Evolutionary conservation across 2,113 vertebrate species (phyloP).

Genomic region (Colinus virginianus): DNA sequence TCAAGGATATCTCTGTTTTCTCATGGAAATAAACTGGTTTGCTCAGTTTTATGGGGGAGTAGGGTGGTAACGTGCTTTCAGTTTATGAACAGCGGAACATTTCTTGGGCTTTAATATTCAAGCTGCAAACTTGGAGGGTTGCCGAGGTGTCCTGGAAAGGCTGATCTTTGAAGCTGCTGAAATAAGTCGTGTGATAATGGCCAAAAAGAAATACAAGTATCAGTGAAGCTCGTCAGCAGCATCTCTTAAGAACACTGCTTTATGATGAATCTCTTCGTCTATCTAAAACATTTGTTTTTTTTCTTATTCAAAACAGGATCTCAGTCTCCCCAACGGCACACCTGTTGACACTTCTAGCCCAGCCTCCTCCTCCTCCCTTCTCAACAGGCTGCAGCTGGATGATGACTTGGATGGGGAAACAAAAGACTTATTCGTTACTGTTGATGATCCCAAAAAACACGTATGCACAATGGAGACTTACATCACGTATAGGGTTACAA

Average conservation of each 20-base stretch:
- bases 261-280: neutral
- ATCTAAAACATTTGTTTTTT: neutral
- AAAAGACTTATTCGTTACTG: constrained; percentile 95
- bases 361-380: constrained; percentile 89
- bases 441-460: constrained; percentile 97
- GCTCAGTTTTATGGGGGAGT: accelerated
- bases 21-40: neutral
- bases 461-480: constrained; percentile 99
- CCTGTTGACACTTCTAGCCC: constrained; percentile 92
- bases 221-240: neutral
- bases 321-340: constrained; percentile 91
- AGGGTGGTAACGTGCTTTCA: neutral
- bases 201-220: neutral
- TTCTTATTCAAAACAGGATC: constrained; percentile 78
- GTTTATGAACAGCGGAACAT: neutral
- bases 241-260: neutral
- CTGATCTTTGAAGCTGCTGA: neutral
- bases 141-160: neutral
- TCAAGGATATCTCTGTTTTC: neutral
- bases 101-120: neutral
- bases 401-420: constrained; percentile 92
- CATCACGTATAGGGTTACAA: constrained; percentile 95
- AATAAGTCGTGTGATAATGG: neutral
- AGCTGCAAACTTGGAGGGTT: neutral
- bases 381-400: constrained; percentile 93